phyloP scores from a whole-genome alignment of 2,797 vertebrate species.

The Pteropus rufus region DNA sequence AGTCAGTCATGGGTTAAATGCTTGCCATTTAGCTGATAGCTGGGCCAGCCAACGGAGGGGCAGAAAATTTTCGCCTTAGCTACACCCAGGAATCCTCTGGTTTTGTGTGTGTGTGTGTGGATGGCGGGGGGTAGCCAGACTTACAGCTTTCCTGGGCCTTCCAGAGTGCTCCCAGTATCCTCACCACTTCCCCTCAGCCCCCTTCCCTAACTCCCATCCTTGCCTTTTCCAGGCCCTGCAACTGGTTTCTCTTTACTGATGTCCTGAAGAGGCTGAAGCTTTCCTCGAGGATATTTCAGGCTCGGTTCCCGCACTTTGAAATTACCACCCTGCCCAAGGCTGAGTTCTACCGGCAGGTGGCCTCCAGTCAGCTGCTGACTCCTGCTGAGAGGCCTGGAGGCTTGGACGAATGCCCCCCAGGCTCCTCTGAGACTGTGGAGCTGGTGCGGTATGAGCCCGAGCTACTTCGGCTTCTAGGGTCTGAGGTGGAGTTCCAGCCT shows the following conservation, averaged over 20 bases:
- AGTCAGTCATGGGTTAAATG: neutral
- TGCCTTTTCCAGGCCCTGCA: constrained; percentile 88
- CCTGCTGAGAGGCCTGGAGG: constrained; percentile 81
- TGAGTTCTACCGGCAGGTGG: constrained; percentile 92
- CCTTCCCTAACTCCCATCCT: neutral
- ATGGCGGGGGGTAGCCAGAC: neutral
- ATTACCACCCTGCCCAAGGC: constrained; percentile 88
- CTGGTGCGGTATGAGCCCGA: constrained; percentile 94
- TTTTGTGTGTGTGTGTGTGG: neutral
- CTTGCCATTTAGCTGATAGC: neutral
- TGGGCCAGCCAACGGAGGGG: neutral
- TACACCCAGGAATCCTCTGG: neutral
- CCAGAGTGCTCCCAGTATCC: neutral
- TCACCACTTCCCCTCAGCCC: neutral
- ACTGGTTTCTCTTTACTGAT: constrained; percentile 96
- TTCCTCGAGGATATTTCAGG: constrained; percentile 94
- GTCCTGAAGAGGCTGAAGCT: constrained; percentile 96
- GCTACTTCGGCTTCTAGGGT: constrained; percentile 94
- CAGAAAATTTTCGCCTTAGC: neutral
- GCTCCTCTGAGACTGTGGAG: constrained; percentile 88
- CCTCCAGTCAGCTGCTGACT: constrained; percentile 92
- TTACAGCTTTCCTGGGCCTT: neutral
- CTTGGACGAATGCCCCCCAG: constrained; percentile 66
- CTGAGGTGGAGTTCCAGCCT: constrained; percentile 89
- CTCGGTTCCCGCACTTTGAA: constrained; percentile 95